A percentile compares a stretch with the other conserved stretches of the same genome.
These are phyloP conservation scores for Erythrocercus mccallii DNA, from an alignment of 2,113 vertebrate species.

Conservation along the genomic window DNA sequence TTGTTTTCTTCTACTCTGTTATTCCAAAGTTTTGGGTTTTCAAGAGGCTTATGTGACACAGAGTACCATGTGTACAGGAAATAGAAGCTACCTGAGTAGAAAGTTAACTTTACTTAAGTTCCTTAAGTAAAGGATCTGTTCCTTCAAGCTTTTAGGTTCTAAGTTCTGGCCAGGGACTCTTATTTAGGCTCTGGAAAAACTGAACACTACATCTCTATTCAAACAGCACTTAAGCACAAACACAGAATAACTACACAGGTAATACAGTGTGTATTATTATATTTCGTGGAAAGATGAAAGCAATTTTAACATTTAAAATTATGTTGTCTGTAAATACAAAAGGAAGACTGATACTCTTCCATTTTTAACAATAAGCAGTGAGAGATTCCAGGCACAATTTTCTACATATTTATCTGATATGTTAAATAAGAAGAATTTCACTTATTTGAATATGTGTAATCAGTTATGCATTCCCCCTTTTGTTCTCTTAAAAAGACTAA, in stretches of 20 bases:
- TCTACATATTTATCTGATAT: neutral
- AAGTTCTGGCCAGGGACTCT: neutral
- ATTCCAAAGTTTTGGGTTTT: neutral
- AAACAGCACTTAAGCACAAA: neutral
- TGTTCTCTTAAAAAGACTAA: neutral
- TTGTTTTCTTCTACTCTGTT: neutral
- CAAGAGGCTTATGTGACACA: neutral
- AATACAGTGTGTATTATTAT: neutral
- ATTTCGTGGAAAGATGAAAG: neutral
- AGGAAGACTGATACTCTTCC: neutral
- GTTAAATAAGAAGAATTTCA: neutral
- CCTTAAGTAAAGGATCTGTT: neutral
- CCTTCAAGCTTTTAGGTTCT: neutral
- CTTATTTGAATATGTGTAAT: neutral
- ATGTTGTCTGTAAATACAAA: neutral
- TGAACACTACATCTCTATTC: neutral
- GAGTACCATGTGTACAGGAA: accelerated
- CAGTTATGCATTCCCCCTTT: neutral
- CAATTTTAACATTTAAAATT: neutral
- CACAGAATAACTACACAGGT: neutral
- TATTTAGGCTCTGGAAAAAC: neutral
- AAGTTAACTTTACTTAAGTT: no score
- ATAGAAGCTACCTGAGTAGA: neutral
- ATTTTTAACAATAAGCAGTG: neutral
- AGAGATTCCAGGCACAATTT: neutral